Percentiles rank a stretch among this genome's conserved stretches.
Conservation (phyloP, 1,140 invertebrate species). For the Penaeus japonicus region DNA sequence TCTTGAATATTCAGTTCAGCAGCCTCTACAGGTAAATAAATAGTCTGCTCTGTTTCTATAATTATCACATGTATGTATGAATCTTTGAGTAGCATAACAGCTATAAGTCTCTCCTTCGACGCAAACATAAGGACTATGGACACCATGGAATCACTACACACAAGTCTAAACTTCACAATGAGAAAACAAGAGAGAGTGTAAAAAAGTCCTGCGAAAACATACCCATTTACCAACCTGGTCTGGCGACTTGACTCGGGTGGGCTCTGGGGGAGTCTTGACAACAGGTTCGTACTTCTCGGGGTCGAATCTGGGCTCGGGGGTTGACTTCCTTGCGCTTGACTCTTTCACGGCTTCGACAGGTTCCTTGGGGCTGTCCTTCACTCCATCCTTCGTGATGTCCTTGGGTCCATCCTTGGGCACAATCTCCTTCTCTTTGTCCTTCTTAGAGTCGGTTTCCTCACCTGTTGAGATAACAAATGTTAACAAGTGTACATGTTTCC, state of each 20-base stretch:
- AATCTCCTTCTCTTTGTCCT: constrained; percentile 58
- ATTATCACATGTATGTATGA: no score
- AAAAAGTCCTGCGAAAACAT: constrained; percentile 49
- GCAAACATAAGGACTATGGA: not conserved
- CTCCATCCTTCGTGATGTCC: not conserved
- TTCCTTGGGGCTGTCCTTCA: constrained; percentile 38
- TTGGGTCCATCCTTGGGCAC: constrained; percentile 30
- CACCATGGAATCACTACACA: not conserved
- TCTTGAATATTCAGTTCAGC: no score
- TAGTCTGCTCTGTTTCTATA: no score
- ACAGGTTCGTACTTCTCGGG: constrained; percentile 70
- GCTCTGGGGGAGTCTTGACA: constrained; percentile 88
- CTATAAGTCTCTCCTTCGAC: not conserved
- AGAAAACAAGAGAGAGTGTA: not conserved
- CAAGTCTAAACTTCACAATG: not conserved
- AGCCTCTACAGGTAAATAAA: no score
- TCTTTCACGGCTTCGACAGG: constrained; percentile 49
- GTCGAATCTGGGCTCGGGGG: constrained; percentile 55
- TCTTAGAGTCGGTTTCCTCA: constrained; percentile 46
- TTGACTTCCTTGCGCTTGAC: constrained; percentile 46
- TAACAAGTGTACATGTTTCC: not conserved
- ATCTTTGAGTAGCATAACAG: no score
- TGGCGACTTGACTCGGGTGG: constrained; percentile 89
- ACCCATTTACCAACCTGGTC: constrained; percentile 71
- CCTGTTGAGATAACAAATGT: constrained; percentile 31